Conservation (phyloP, 2,888 invertebrate genomes). For the Agonopterix alstromeriana region DNA sequence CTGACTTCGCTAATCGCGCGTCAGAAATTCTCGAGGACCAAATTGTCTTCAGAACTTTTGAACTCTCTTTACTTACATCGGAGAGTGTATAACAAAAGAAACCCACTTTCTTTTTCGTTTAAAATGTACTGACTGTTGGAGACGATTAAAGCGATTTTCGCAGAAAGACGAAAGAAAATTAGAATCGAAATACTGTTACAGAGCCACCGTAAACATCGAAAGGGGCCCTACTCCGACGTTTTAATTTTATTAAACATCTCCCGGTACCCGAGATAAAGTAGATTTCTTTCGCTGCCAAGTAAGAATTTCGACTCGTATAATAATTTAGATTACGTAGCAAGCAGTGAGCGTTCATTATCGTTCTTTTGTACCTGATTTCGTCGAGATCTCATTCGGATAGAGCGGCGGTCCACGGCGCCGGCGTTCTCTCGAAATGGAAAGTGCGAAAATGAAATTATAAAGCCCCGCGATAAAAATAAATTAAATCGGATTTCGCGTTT, state of each 20-base stretch:
- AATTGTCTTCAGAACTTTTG: constrained; percentile 24
- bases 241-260: constrained; percentile 74
- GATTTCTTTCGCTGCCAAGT: constrained; percentile 72
- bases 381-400: constrained; percentile 76
- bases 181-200: constrained; percentile 58
- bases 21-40: constrained; percentile 24
- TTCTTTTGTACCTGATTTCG: constrained; percentile 77
- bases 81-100: constrained; percentile 17
- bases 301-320: constrained; percentile 74
- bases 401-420: constrained; percentile 68
- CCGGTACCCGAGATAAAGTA: constrained; percentile 65
- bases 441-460: constrained; percentile 78
- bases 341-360: constrained; percentile 77
- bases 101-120: constrained; percentile 19
- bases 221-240: constrained; percentile 54
- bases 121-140: constrained; percentile 25
- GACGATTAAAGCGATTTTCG: constrained; percentile 37
- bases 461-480: constrained; percentile 76
- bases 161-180: constrained; percentile 38
- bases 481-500: constrained; percentile 76
- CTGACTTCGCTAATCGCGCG: constrained; percentile 28
- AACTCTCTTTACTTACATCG: constrained; percentile 20
- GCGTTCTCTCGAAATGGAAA: constrained; percentile 73
- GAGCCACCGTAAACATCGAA: constrained; percentile 56
- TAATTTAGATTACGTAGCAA: constrained; percentile 77